A percentile compares a stretch with the other conserved stretches of the same genome.
Conservation (phyloP, 2,797 vertebrate species). For the Allobates femoralis region DNA sequence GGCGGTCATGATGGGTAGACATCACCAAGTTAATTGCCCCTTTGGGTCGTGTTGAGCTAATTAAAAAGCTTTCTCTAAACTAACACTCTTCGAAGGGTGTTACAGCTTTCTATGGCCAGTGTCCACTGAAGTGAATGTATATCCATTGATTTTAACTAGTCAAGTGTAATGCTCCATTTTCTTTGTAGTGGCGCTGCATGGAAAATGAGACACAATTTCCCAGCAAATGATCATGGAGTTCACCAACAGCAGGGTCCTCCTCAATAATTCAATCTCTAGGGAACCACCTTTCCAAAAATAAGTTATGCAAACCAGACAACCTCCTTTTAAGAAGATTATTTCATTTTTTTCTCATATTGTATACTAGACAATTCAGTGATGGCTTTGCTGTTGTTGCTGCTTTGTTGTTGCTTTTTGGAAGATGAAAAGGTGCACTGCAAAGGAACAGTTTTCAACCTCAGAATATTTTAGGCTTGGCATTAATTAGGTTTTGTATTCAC, state of each 20-base stretch:
- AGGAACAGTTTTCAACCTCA: neutral
- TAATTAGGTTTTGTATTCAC: neutral
- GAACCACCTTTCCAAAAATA: neutral
- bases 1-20: neutral
- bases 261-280: neutral
- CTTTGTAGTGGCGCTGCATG: neutral
- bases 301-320: neutral
- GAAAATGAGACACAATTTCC: neutral
- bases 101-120: neutral
- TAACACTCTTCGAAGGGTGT: neutral
- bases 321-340: neutral
- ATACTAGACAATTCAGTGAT: neutral
- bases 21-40: neutral
- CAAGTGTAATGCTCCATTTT: conserved; percentile 2
- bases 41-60: neutral
- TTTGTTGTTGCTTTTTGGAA: neutral
- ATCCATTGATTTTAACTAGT: neutral
- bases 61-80: neutral
- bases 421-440: neutral
- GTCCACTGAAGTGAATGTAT: neutral
- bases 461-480: neutral
- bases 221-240: neutral
- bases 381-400: neutral
- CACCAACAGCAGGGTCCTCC: neutral
- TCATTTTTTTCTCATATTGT: neutral